These are phyloP conservation scores for Clamator glandarius DNA, from an alignment of 2,797 vertebrate species.

Conservation along the genomic window DNA sequence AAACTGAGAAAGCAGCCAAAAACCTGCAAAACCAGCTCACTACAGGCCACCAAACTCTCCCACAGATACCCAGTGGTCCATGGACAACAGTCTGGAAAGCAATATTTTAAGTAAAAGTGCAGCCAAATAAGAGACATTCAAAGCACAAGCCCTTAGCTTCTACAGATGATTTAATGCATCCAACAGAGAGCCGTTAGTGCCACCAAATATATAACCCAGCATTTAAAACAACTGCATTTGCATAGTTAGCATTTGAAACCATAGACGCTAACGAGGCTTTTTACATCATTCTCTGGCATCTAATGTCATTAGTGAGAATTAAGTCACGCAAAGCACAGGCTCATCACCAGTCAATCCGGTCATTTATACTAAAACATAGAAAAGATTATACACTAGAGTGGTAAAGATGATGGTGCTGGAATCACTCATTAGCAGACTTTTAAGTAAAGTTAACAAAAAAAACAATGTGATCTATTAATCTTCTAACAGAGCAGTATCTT, in stretches of 20 bases:
- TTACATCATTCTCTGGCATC: slow-evolving; percentile 34
- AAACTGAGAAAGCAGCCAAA: background rate
- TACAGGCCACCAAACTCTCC: background rate
- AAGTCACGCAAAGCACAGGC: slow-evolving; percentile 37
- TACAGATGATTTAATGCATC: background rate
- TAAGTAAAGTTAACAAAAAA: slow-evolving; percentile 47
- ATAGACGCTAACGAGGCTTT: slow-evolving; percentile 46
- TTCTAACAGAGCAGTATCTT: background rate
- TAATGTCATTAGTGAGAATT: slow-evolving; percentile 52
- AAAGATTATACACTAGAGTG: slow-evolving; percentile 5
- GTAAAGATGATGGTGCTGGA: background rate
- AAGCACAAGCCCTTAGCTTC: slow-evolving; percentile 20
- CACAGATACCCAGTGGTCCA: background rate
- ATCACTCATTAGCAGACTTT: slow-evolving; percentile 37
- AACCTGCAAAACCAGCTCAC: background rate
- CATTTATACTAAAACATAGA: slow-evolving; percentile 25
- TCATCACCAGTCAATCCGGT: slow-evolving; percentile 44
- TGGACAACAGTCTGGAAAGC: background rate
- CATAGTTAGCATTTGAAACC: slow-evolving; percentile 14
- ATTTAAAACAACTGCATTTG: slow-evolving; percentile 42
- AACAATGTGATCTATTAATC: background rate
- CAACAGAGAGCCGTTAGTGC: slow-evolving; percentile 22
- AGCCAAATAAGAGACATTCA: slow-evolving; percentile 3
- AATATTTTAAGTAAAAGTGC: background rate
- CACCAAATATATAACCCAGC: slow-evolving; percentile 12